phyloP scores from a whole-genome alignment of 2,113 vertebrate species.

The Alouatta palliata region DNA sequence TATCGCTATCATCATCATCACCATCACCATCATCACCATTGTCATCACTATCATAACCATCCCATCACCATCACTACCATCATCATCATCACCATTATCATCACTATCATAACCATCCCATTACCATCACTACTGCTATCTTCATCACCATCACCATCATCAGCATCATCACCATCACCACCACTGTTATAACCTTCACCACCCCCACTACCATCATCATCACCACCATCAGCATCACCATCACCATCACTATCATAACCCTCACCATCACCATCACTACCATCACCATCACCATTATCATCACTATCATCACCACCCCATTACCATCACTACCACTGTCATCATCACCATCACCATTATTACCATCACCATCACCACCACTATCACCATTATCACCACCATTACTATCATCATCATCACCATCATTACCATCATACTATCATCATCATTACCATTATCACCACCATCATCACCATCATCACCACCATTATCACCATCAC shows the following conservation, averaged over 20 bases:
- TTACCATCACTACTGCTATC: too few species aligned
- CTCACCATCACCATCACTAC: accelerated
- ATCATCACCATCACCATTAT: accelerated
- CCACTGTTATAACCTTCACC: too few species aligned
- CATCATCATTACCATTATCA: accelerated
- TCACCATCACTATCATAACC: accelerated
- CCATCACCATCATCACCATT: too few species aligned
- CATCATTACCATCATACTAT: accelerated
- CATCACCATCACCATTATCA: accelerated
- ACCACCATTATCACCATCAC: accelerated
- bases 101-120: too few species aligned
- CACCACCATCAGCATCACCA: accelerated
- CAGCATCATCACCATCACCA: accelerated
- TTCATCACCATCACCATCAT: too few species aligned
- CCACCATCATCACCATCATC: accelerated
- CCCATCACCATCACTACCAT: accelerated
- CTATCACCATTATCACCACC: accelerated
- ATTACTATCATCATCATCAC: accelerated
- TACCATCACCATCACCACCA: accelerated
- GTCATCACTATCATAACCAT: background rate
- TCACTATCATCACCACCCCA: accelerated
- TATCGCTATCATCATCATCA: too few species aligned
- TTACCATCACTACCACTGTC: too few species aligned
- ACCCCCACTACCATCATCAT: accelerated
- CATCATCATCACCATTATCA: accelerated